A percentile compares a stretch with the other conserved stretches of the same genome.
Evolutionary conservation across 2,888 invertebrate species (phyloP).

Genomic region (Lasioglossum calceatum): DNA sequence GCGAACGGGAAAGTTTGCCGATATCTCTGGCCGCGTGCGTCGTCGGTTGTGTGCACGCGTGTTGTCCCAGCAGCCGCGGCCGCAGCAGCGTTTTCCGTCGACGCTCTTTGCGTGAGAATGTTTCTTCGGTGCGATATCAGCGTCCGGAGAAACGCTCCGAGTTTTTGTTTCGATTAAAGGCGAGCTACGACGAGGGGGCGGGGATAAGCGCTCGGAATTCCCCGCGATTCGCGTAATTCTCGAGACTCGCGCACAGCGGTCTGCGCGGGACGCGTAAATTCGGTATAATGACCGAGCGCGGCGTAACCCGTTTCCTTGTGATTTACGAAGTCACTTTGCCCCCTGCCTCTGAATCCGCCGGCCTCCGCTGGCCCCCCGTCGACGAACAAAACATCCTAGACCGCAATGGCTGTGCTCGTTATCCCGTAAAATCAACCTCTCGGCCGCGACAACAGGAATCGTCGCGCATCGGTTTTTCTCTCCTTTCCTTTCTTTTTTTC

Average conservation of each 20-base stretch:
- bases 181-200: conserved; percentile 1
- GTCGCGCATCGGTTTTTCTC: conserved; percentile 8
- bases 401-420: conserved; percentile 69
- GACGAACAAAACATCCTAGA: conserved; percentile 73
- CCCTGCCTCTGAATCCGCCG: conserved; percentile 13
- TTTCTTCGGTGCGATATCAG: background rate
- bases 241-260: conserved; percentile 15
- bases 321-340: conserved; percentile 76
- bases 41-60: background rate
- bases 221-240: conserved; percentile 55
- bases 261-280: conserved; percentile 67
- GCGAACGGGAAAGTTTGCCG: conserved; percentile 24
- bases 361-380: background rate
- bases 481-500: too few relatives aligned
- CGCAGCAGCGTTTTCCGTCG: background rate
- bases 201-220: conserved; percentile 42
- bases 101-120: background rate
- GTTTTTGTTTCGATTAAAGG: conserved; percentile 58
- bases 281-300: conserved; percentile 66
- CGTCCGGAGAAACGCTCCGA: background rate
- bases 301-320: conserved; percentile 71
- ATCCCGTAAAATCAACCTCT: conserved; percentile 62
- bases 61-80: background rate
- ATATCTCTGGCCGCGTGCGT: conserved; percentile 29
- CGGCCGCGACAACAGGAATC: conserved; percentile 40